These are phyloP conservation scores for Sebastes melanostomus DNA, from an alignment of 2,797 vertebrate genomes.

Conservation along the genomic window DNA sequence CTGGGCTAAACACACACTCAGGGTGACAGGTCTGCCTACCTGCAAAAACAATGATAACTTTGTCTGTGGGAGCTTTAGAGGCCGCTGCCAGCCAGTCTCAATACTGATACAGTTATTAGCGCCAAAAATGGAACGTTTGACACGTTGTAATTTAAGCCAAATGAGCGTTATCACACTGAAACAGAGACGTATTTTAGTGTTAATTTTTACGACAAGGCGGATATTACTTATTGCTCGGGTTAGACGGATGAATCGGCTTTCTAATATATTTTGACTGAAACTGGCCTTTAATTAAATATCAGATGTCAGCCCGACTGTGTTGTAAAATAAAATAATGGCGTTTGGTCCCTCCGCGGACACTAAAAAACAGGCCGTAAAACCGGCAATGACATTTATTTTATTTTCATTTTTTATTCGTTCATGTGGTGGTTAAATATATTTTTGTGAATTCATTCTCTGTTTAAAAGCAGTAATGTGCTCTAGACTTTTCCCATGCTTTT, in stretches of 20 bases:
- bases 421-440: slow-evolving; percentile 13
- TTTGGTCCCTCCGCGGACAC: slow-evolving; percentile 1
- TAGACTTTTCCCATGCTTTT: not conserved
- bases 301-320: slow-evolving; percentile 35
- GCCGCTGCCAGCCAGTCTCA: slow-evolving; percentile 32
- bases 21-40: slow-evolving; percentile 58
- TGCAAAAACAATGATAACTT: slow-evolving; percentile 74
- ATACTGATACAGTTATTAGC: slow-evolving; percentile 35
- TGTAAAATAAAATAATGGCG: slow-evolving; percentile 35
- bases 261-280: slow-evolving; percentile 40
- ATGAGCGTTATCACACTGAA: slow-evolving; percentile 35
- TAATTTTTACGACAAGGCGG: slow-evolving; percentile 25
- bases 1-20: slow-evolving; percentile 63
- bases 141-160: slow-evolving; percentile 33
- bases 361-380: slow-evolving; percentile 29
- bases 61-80: slow-evolving; percentile 7
- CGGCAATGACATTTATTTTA: slow-evolving; percentile 22
- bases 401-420: slow-evolving; percentile 5
- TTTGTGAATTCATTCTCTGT: not conserved
- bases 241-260: slow-evolving; percentile 38
- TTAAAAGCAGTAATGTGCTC: slow-evolving; percentile 4
- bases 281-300: slow-evolving; percentile 62
- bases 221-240: slow-evolving; percentile 34
- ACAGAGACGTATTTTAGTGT: slow-evolving; percentile 36
- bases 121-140: slow-evolving; percentile 27